Conservation (phyloP, 2,113 vertebrate species). For the Xyrauchen texanus region DNA sequence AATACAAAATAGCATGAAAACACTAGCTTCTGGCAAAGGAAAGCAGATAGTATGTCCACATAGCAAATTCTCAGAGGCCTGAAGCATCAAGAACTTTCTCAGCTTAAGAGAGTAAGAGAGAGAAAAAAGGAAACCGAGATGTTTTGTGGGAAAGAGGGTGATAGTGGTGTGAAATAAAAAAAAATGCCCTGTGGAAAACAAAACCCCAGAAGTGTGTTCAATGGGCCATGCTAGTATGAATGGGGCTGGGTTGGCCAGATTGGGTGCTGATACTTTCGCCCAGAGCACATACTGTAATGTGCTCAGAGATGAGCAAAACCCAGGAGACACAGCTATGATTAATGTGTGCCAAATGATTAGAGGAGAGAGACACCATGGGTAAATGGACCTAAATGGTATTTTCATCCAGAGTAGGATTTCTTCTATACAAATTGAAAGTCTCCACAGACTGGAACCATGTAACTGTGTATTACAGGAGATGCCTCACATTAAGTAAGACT, state of each 20-base stretch:
- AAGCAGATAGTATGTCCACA: conserved; percentile 30
- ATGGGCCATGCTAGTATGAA: conserved; percentile 22
- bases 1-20: conserved; percentile 31
- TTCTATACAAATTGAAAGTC: conserved; percentile 40
- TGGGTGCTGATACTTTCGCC: conserved; percentile 6
- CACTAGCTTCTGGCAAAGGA: conserved; percentile 21
- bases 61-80: conserved; percentile 35
- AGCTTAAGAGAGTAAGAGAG: conserved; percentile 16
- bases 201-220: conserved; percentile 38
- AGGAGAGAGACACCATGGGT: conserved; percentile 64
- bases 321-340: conserved; percentile 65
- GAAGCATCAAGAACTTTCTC: conserved; percentile 37
- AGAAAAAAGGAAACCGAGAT: conserved; percentile 30
- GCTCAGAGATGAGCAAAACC: conserved; percentile 45
- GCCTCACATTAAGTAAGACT: conserved; percentile 1
- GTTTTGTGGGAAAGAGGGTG: not conserved
- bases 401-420: conserved; percentile 65
- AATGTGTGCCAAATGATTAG: conserved; percentile 66
- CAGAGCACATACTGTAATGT: conserved; percentile 20
- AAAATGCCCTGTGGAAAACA: conserved; percentile 27
- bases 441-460: conserved; percentile 4
- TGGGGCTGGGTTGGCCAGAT: conserved; percentile 1
- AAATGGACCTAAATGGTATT: conserved; percentile 70
- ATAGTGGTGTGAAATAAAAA: conserved; percentile 19
- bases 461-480: not conserved